Evolutionary conservation across 2,797 vertebrate genomes (phyloP).

Genomic region (Manis javanica): DNA sequence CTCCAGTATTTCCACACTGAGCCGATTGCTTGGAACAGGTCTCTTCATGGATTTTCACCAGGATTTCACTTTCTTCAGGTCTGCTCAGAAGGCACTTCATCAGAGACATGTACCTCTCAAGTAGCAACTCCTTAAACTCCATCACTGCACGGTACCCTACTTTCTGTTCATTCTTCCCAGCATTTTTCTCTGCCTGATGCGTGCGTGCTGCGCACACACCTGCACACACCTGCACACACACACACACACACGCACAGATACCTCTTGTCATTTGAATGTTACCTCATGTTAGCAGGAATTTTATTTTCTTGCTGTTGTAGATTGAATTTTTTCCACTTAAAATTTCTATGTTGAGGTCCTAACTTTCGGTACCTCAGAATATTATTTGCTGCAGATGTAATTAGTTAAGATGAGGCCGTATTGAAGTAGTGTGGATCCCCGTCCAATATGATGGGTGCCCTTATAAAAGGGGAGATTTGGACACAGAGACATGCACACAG

Average conservation of each 20-base stretch:
- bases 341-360: not conserved
- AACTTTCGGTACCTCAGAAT: not conserved
- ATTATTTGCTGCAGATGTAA: not conserved
- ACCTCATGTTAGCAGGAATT: not conserved
- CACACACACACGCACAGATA: not conserved
- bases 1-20: not conserved
- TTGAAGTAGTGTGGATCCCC: not conserved
- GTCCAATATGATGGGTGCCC: not conserved
- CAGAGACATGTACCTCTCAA: not conserved
- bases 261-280: not conserved
- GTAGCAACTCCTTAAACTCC: not conserved
- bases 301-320: not conserved
- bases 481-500: not conserved
- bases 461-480: not conserved
- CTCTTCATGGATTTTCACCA: not conserved
- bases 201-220: not conserved
- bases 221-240: not conserved
- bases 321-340: not conserved
- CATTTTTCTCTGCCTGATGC: not conserved
- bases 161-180: not conserved
- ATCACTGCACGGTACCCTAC: not conserved
- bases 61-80: not conserved
- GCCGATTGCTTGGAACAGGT: not conserved
- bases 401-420: not conserved
- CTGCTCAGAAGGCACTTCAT: not conserved